phyloP scores from a whole-genome alignment of 2,113 vertebrate genomes.

The Rhinoptilus africanus region DNA sequence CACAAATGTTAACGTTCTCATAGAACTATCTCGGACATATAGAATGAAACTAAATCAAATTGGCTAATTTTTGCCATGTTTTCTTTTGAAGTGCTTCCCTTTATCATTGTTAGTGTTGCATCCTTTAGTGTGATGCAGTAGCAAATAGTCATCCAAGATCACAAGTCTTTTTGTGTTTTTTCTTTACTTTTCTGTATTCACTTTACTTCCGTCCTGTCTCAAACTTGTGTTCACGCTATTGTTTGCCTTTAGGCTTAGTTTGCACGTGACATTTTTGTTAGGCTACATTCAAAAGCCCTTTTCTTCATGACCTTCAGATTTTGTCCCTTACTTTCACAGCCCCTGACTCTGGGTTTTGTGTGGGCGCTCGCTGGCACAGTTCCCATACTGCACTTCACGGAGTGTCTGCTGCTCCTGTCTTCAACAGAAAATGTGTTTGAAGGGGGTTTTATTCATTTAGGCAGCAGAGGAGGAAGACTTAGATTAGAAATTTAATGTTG shows the following conservation, averaged over 20 bases:
- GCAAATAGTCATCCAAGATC: neutral
- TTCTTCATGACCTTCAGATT: too few species aligned
- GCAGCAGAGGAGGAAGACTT: neutral
- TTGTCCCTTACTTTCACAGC: neutral
- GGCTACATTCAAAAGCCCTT: neutral
- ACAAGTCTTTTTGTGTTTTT: neutral
- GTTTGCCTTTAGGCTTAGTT: neutral
- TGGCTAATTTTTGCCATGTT: neutral
- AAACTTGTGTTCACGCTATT: neutral
- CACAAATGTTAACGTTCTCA: neutral
- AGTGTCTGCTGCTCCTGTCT: neutral
- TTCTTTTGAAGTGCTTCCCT: neutral
- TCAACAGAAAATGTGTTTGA: neutral
- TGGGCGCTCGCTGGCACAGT: neutral
- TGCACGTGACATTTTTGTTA: fast-evolving
- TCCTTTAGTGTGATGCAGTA: neutral
- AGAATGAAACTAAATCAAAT: neutral
- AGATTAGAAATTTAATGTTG: neutral
- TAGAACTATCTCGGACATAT: neutral
- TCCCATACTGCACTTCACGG: neutral
- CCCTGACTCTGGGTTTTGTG: neutral
- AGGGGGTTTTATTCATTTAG: neutral
- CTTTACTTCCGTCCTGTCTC: neutral
- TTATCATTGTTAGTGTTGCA: too few species aligned
- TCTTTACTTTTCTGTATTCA: neutral